Evolutionary conservation across 1,140 invertebrate species (phyloP).

Genomic region (Apis mellifera): Amel_HAv3.1 CM009940.2:813001-813500

Average conservation of each 20-base stretch:
- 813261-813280: slow-evolving; percentile 36
- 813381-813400: slow-evolving; percentile 46
- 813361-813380: slow-evolving; percentile 55
- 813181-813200: not conserved
- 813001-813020: not conserved
- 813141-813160: too few relatives aligned
- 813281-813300: slow-evolving; percentile 14
- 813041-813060: not conserved
- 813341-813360: slow-evolving; percentile 45
- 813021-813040: not conserved
- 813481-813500: slow-evolving; percentile 14
- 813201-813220: too few relatives aligned
- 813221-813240: not conserved
- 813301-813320: slow-evolving; percentile 45
- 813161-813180: not conserved
- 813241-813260: slow-evolving; percentile 8
- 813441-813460: not conserved
- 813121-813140: too few relatives aligned
- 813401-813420: not conserved
- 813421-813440: not conserved
- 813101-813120: too few relatives aligned
- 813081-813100: too few relatives aligned
- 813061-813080: too few relatives aligned
- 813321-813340: slow-evolving; percentile 31
- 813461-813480: not conserved